These are phyloP conservation scores for Arctia plantaginis DNA, from an alignment of 2,888 invertebrate genomes.

Conservation along the genomic window DNA sequence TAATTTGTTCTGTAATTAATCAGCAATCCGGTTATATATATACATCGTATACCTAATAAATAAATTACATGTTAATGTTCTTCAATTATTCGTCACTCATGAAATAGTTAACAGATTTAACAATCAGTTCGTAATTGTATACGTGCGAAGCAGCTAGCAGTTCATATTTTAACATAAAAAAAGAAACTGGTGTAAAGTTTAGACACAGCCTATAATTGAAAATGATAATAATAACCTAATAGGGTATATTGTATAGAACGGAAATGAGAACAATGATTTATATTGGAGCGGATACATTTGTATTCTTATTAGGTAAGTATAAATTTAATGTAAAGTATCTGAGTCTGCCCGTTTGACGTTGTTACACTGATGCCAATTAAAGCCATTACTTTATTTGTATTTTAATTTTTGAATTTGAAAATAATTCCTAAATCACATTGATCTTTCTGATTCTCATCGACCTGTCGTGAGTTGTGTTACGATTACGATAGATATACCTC, in stretches of 20 bases:
- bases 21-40: background rate
- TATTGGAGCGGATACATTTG: background rate
- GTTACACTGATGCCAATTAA: no score
- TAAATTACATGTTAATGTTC: constrained; percentile 2
- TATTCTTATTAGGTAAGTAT: constrained; percentile 11
- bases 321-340: background rate
- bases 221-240: background rate
- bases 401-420: no score
- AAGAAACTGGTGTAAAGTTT: background rate
- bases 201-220: background rate
- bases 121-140: background rate
- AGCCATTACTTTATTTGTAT: no score
- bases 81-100: background rate
- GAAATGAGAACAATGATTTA: constrained; percentile 7
- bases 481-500: no score
- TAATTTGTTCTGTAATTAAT: constrained; percentile 7
- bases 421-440: no score
- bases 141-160: background rate
- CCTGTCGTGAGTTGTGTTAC: no score
- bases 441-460: no score
- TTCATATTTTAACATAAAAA: background rate
- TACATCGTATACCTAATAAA: background rate
- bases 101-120: background rate
- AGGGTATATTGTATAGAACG: background rate
- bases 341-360: background rate